Conservation (phyloP, 2,888 invertebrate genomes). For the Mimas tiliae region DNA sequence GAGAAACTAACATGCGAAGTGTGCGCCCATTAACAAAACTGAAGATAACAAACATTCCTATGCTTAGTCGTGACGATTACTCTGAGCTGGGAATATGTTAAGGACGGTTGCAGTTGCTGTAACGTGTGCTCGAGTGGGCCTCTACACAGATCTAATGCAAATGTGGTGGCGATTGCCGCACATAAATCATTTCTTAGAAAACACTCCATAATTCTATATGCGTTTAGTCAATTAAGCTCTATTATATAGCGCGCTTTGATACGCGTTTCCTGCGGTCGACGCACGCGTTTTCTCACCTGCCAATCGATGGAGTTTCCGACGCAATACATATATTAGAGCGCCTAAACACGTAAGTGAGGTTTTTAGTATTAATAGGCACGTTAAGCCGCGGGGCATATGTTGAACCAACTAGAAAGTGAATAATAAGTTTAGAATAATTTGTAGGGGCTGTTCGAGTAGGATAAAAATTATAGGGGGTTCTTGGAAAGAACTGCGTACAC, state of each 20-base stretch:
- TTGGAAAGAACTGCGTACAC: constrained; percentile 49
- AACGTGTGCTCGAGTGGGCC: constrained; percentile 68
- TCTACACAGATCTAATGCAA: constrained; percentile 77
- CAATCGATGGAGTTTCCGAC: constrained; percentile 27
- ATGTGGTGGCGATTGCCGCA: constrained; percentile 69
- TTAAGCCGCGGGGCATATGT: constrained; percentile 43
- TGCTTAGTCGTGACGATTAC: constrained; percentile 65
- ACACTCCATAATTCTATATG: constrained; percentile 48
- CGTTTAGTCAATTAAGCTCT: constrained; percentile 73
- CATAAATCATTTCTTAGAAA: constrained; percentile 57
- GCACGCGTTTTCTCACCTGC: constrained; percentile 26
- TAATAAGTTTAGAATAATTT: constrained; percentile 62
- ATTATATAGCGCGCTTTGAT: constrained; percentile 53
- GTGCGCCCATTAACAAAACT: constrained; percentile 36
- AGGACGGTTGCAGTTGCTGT: constrained; percentile 55
- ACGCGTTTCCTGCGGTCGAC: constrained; percentile 39
- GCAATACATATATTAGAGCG: constrained; percentile 37
- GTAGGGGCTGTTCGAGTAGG: constrained; percentile 50
- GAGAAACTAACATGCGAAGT: constrained; percentile 17
- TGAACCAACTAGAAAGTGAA: constrained; percentile 67
- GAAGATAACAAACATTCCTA: constrained; percentile 53
- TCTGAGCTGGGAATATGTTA: constrained; percentile 49
- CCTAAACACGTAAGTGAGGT: constrained; percentile 20
- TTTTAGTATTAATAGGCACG: constrained; percentile 44
- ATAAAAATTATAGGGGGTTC: constrained; percentile 61